A percentile compares a stretch with the other conserved stretches of the same genome.
phyloP scores from a whole-genome alignment of 2,888 invertebrate species.

The Cryptus viduatorius region DNA sequence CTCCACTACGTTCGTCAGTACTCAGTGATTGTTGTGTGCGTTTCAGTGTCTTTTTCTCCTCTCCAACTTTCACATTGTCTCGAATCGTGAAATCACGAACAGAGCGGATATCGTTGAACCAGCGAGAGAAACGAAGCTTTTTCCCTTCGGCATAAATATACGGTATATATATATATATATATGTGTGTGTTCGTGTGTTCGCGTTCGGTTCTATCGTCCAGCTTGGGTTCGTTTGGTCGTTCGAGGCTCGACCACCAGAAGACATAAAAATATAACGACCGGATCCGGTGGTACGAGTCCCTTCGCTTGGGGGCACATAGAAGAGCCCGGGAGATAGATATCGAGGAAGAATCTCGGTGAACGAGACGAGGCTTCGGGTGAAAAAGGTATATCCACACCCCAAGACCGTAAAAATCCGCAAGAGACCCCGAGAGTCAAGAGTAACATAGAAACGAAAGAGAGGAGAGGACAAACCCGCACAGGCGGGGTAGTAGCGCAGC shows the following conservation, averaged over 20 bases:
- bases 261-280: slow-evolving; percentile 57
- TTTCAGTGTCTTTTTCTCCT: slow-evolving; percentile 32
- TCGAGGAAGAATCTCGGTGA: slow-evolving; percentile 43
- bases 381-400: slow-evolving; percentile 26
- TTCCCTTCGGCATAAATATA: slow-evolving; percentile 3
- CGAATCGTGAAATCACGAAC: slow-evolving; percentile 38
- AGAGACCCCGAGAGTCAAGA: slow-evolving; percentile 30
- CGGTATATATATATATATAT: neutral
- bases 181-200: neutral
- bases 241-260: slow-evolving; percentile 29
- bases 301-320: slow-evolving; percentile 12
- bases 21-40: slow-evolving; percentile 44
- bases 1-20: neutral
- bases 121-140: slow-evolving; percentile 3
- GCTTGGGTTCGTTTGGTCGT: slow-evolving; percentile 30
- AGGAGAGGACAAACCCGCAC: slow-evolving; percentile 23
- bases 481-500: neutral
- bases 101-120: neutral
- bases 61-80: slow-evolving; percentile 9
- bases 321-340: slow-evolving; percentile 20
- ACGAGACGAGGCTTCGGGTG: slow-evolving; percentile 31
- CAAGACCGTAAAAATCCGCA: slow-evolving; percentile 45
- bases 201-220: slow-evolving; percentile 21
- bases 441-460: slow-evolving; percentile 5
- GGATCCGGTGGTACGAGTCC: slow-evolving; percentile 3